These are phyloP conservation scores for Pomacea maculata DNA, from an alignment of 1,140 invertebrate genomes.

Conservation along the genomic window DNA sequence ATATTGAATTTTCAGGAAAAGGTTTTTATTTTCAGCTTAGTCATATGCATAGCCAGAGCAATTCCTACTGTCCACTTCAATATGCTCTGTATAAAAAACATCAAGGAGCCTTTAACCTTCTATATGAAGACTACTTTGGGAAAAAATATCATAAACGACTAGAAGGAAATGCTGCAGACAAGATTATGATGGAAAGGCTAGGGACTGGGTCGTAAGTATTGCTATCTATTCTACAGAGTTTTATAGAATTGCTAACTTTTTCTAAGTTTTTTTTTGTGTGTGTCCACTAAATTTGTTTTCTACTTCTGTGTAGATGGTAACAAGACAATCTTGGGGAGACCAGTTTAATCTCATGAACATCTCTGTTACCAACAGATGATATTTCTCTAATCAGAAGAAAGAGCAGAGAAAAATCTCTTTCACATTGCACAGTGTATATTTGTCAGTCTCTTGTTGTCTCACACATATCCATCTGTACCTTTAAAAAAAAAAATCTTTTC, in stretches of 20 bases:
- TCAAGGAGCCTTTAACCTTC: conserved; percentile 50
- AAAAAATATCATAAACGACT: conserved; percentile 31
- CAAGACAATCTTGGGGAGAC: not conserved
- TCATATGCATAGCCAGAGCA: conserved; percentile 23
- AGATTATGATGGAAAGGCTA: conserved; percentile 39
- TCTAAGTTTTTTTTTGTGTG: not conserved
- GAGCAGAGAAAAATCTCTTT: too few species aligned
- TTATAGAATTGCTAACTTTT: not conserved
- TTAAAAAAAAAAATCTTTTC: conserved; percentile 3
- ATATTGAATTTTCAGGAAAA: not conserved
- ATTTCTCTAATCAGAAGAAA: not conserved
- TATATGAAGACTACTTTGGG: conserved; percentile 51
- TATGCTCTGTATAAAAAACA: conserved; percentile 62
- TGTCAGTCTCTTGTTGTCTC: too few species aligned
- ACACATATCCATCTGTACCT: not conserved
- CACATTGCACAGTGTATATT: too few species aligned
- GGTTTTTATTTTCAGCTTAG: conserved; percentile 30
- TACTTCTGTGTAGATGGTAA: not conserved
- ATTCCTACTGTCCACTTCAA: conserved; percentile 45
- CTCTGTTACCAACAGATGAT: not conserved
- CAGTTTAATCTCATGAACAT: too few species aligned
- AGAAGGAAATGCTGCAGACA: conserved; percentile 23
- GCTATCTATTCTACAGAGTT: not conserved
- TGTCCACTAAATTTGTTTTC: not conserved
- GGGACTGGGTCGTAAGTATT: conserved; percentile 46